Base-by-base conservation (phyloP, 2,888 invertebrate species). In the Amphipoea oculea region DNA sequence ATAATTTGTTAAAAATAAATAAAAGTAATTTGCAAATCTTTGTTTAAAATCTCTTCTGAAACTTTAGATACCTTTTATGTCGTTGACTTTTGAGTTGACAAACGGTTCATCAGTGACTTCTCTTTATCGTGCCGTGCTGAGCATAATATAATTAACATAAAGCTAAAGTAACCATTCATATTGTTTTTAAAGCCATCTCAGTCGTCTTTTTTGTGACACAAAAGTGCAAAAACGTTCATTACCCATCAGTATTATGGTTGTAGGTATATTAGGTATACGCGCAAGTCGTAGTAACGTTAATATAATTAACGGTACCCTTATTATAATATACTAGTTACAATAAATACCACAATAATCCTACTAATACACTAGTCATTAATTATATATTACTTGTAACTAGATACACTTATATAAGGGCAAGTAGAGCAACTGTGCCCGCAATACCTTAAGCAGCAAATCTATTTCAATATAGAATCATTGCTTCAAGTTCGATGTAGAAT, bases 201-300 rank as follows among this genome's bases (percentile, higher is more conserved):
- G 6, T 60, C 12, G 20, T 36, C 17, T 36, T 73, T 51, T 45
- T 48, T 57, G 23, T 71, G 40, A 62, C 3, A 77, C 6, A 12
- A 20, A 54, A 71, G 45, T 67, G 48, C n/a, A 48, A 63, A 40
- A 51, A 6, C 7, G 29, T 60, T 70, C 2, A 81, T 68, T 72
- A 72, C 71, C 42, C 20, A 57, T 20, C 71, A 82, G 83, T 82
- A 83, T 82, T 83, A 77, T 48, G 67, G 66, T 54, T 40, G 40
- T 42, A 42, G 36, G 14, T 42, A 57, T 68, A 40, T 62, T 48
- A 57, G 11, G 40, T n/a, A 14, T 82, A 68, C 29, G 9, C 14
- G 12, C 67, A 81, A 51, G 62, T 67, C 23, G 60, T 68, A 74
- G 40, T 74, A 48, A 23, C 29, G 54, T 48, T 62, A 68, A 68